Evolutionary conservation across 2,797 vertebrate species (phyloP).

Genomic region (Borostomias antarcticus): DNA sequence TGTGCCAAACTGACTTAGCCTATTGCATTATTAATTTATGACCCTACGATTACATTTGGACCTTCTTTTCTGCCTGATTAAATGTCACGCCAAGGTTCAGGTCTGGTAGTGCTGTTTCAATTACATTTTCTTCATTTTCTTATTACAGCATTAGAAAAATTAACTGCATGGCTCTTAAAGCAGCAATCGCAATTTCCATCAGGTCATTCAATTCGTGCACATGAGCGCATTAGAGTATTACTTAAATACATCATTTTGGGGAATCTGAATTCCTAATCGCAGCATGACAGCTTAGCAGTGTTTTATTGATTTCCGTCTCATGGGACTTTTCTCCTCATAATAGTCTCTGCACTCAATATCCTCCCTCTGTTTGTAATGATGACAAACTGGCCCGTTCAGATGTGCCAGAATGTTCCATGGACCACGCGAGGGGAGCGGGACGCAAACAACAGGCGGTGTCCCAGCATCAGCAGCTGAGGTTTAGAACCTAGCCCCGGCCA

Average conservation of each 20-base stretch:
- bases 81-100: neutral
- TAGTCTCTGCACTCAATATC: constrained; percentile 3
- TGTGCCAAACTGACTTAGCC: neutral
- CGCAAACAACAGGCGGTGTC: constrained; percentile 20
- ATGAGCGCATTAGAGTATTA: constrained; percentile 26
- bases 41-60: neutral
- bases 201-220: constrained; percentile 11
- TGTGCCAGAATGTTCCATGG: constrained; percentile 24
- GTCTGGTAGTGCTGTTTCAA: neutral
- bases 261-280: neutral
- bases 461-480: constrained; percentile 34
- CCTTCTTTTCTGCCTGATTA: neutral
- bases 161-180: constrained; percentile 10
- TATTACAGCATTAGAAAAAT: neutral
- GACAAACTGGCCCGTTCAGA: constrained; percentile 30
- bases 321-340: constrained; percentile 12
- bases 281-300: constrained; percentile 26
- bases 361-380: constrained; percentile 21
- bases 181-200: neutral
- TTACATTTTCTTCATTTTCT: constrained; percentile 1
- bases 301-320: constrained; percentile 30
- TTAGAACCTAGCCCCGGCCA: constrained; percentile 23
- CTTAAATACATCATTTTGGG: constrained; percentile 20
- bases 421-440: constrained; percentile 9
- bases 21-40: neutral